Percentiles rank a stretch among this genome's conserved stretches.
phyloP scores from a whole-genome alignment of 2,797 vertebrate genomes.

The Florisuga fusca region DNA sequence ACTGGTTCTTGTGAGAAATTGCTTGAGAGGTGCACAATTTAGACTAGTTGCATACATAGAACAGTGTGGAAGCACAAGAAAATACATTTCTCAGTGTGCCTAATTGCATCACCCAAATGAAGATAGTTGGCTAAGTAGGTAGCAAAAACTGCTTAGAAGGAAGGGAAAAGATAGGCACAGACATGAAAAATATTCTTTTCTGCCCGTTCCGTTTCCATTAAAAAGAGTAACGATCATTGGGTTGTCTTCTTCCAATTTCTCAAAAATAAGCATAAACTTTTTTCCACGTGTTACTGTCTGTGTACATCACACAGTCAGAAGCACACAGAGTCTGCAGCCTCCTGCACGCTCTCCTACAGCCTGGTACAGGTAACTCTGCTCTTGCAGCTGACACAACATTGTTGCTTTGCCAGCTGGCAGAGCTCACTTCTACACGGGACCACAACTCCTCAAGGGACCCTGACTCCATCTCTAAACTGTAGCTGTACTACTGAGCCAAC shows the following conservation, averaged over 20 bases:
- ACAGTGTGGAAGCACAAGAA: neutral
- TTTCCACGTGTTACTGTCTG: neutral
- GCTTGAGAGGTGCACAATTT: neutral
- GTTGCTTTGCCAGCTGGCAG: conserved; percentile 36
- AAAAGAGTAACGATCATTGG: neutral
- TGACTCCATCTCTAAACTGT: conserved; percentile 17
- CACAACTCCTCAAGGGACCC: neutral
- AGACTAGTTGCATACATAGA: neutral
- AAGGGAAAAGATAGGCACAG: neutral
- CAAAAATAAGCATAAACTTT: neutral
- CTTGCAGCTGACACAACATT: neutral
- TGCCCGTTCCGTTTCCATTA: neutral
- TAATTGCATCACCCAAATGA: neutral
- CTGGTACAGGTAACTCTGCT: neutral
- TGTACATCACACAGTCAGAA: neutral
- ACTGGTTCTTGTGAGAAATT: neutral
- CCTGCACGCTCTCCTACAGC: neutral
- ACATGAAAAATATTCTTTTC: neutral
- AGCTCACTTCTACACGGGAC: neutral
- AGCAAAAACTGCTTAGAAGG: neutral
- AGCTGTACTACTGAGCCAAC: neutral
- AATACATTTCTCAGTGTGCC: neutral
- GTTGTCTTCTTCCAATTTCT: neutral
- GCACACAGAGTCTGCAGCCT: fast-evolving
- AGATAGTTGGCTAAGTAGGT: neutral